Evolutionary conservation across 2,888 invertebrate genomes (phyloP).

Genomic region (Quadroppia sp.): DNA sequence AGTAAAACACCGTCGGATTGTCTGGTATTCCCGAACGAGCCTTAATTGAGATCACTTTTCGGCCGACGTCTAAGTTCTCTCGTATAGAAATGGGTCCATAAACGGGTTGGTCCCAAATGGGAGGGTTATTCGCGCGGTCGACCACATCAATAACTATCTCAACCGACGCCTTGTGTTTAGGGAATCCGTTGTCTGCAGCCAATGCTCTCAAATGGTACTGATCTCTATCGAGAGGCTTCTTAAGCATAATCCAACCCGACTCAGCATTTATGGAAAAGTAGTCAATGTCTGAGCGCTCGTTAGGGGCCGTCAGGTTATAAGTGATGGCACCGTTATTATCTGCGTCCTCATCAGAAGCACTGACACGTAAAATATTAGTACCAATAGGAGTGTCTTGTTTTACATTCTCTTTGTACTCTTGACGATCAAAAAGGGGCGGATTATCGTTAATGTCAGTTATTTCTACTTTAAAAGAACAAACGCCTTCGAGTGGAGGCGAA

Average conservation of each 20-base stretch:
- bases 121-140: slow-evolving; percentile 95
- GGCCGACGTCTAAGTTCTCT: slow-evolving; percentile 96
- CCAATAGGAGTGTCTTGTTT: slow-evolving; percentile 95
- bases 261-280: slow-evolving; percentile 95
- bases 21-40: slow-evolving; percentile 96
- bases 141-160: slow-evolving; percentile 98
- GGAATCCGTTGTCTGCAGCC: slow-evolving; percentile 96
- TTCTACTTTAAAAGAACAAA: slow-evolving; percentile 96
- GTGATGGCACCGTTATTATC: slow-evolving; percentile 93
- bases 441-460: slow-evolving; percentile 98
- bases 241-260: slow-evolving; percentile 93
- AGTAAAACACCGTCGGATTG: slow-evolving; percentile 92
- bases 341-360: slow-evolving; percentile 94
- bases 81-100: slow-evolving; percentile 96
- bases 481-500: slow-evolving; percentile 93
- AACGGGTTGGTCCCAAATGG: slow-evolving; percentile 92
- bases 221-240: slow-evolving; percentile 92
- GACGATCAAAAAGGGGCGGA: slow-evolving; percentile 87
- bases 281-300: slow-evolving; percentile 81
- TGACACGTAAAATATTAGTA: slow-evolving; percentile 86
- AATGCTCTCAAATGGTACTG: slow-evolving; percentile 97
- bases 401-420: slow-evolving; percentile 95
- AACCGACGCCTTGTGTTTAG: slow-evolving; percentile 90
- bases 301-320: slow-evolving; percentile 82
- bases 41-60: slow-evolving; percentile 96